phyloP scores from a whole-genome alignment of 2,888 invertebrate species.

The Athalia cordata region DNA sequence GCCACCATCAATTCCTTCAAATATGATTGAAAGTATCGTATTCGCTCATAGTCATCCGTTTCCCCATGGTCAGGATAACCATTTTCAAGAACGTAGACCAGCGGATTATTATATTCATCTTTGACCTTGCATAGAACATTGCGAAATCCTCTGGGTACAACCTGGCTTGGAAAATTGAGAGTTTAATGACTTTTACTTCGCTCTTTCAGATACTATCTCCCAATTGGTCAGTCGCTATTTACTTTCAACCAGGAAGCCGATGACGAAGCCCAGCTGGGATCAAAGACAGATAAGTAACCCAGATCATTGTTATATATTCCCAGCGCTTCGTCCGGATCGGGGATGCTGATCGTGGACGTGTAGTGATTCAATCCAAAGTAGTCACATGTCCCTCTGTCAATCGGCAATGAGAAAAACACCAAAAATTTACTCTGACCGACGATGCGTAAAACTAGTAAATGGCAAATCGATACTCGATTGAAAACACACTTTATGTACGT shows the following conservation, averaged over 20 bases:
- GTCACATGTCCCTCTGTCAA: conserved; percentile 64
- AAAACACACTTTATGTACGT: conserved; percentile 48
- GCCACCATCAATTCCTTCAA: conserved; percentile 18
- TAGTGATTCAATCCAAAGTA: conserved; percentile 66
- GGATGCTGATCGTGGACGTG: conserved; percentile 54
- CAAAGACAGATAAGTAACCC: conserved; percentile 71
- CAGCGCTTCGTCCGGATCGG: conserved; percentile 40
- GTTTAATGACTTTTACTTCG: background rate
- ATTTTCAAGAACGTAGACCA: conserved; percentile 79
- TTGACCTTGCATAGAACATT: conserved; percentile 80
- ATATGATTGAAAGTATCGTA: conserved; percentile 1
- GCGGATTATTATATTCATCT: conserved; percentile 77
- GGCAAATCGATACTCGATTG: too few species aligned
- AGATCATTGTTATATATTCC: conserved; percentile 54
- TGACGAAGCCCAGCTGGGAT: background rate
- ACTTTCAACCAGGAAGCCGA: conserved; percentile 61
- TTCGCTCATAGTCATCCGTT: conserved; percentile 2
- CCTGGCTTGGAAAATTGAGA: conserved; percentile 66
- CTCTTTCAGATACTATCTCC: background rate
- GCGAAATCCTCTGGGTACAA: conserved; percentile 81
- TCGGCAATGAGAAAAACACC: conserved; percentile 49
- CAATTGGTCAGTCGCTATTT: background rate
- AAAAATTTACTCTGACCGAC: too few species aligned
- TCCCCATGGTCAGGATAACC: conserved; percentile 74
- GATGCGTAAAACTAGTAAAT: too few species aligned